phyloP scores from a whole-genome alignment of 2,113 vertebrate genomes.

The Mungos mungo region DNA sequence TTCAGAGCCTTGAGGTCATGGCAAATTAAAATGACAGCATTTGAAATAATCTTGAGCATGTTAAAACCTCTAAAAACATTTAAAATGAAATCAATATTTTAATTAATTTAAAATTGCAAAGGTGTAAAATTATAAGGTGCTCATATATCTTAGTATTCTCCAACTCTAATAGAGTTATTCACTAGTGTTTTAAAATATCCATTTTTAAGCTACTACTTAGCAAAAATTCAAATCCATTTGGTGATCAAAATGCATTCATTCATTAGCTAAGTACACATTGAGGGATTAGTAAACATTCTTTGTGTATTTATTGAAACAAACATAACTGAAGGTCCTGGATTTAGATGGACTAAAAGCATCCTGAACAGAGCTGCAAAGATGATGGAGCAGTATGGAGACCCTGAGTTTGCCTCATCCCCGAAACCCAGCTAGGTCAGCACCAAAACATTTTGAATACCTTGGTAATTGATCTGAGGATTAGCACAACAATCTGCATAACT shows the following conservation, averaged over 20 bases:
- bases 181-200: not conserved
- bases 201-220: not conserved
- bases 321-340: not conserved
- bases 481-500: no score
- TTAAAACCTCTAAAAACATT: not conserved
- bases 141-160: not conserved
- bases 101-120: not conserved
- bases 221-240: not conserved
- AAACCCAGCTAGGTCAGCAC: no score
- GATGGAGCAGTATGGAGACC: no score
- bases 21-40: not conserved
- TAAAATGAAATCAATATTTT: not conserved
- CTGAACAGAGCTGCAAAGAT: no score
- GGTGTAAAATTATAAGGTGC: not conserved
- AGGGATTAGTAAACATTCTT: not conserved
- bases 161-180: not conserved
- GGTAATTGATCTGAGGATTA: no score
- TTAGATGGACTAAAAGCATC: not conserved
- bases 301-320: not conserved
- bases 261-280: not conserved
- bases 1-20: not conserved
- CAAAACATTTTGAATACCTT: no score
- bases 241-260: not conserved
- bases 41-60: not conserved
- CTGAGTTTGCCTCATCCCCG: no score